Evolutionary conservation across 2,888 invertebrate genomes (phyloP), one percentile per base, ranked within the genome.

Genomic region (Bembecia ichneumoniformis): DNA sequence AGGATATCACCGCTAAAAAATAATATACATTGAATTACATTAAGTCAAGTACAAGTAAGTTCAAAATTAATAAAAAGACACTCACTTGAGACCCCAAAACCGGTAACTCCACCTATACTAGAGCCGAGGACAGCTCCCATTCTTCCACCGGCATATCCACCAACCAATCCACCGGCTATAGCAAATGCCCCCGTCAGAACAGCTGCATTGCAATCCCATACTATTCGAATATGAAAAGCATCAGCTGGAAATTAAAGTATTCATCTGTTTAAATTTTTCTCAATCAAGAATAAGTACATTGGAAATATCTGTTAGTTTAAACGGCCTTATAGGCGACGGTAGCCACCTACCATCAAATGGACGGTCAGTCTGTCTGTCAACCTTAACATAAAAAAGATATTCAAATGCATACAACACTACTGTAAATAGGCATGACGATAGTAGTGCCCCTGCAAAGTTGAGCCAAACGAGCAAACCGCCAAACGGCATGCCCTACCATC

Each of bases 121-220:
- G 76, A 79, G 0, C 84, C 84, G 0, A 83, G 28, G 0, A 75
- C 78, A 0, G 82, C 83, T 0, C 81, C 80, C 3, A 82, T 1
- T 43, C 74, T 54, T 0, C 84, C 83, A 0, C 82, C 82, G 0
- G 73, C 64, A 15, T 71, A 74, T 0, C 78, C 79, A 0, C 86
- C 86, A 0, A 82, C 20, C 1, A 80, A 11, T 0, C 76, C 80
- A 0, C 84, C 86, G 0, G 75, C 74, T 1, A 82, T 36, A 0
- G 79, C 76, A 51, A 74, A 58, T 0, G 62, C 71, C 0, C 78
- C 70, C 0, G 78, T 68, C 44, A 78, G 47, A 0, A 80, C 15
- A 0, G 74, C 77, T 0, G 72, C 70, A 3, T 77, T 71, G 0
- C 54, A 20, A 49, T 81, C 64, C 82, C 81, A 83, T 49, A 69